Conservation (phyloP, 2,113 vertebrate species). For the Plotosus lineatus region DNA sequence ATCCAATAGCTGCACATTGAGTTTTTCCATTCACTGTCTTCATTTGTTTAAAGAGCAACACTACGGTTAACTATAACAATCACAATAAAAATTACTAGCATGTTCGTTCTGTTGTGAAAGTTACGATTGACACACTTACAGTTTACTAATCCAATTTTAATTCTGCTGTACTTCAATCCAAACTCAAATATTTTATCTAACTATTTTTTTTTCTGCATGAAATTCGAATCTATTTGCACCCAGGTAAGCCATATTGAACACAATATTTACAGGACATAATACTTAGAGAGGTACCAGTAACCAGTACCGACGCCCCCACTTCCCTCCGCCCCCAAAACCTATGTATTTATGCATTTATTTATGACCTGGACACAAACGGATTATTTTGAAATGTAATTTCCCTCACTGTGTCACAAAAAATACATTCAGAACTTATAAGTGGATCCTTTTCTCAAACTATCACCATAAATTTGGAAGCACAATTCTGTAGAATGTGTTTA, state of each 20-base stretch:
- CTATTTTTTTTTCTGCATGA: not conserved
- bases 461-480: not conserved
- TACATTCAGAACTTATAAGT: too few relatives aligned
- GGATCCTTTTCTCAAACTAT: not conserved
- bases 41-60: not conserved
- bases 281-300: not conserved
- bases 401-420: too few relatives aligned
- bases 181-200: not conserved
- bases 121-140: not conserved
- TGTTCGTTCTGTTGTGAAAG: not conserved
- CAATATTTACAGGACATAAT: too few relatives aligned
- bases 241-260: not conserved
- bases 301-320: too few relatives aligned
- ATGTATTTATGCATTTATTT: not conserved
- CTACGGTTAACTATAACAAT: not conserved
- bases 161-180: not conserved
- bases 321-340: too few relatives aligned
- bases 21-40: not conserved
- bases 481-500: not conserved
- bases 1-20: conserved; percentile 5
- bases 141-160: conserved; percentile 16
- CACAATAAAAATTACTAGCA: not conserved
- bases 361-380: too few relatives aligned
- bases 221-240: not conserved
- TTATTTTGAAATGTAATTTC: too few relatives aligned